Conservation (phyloP, 2,888 invertebrate genomes). For the Conops quadrifasciatus region DNA sequence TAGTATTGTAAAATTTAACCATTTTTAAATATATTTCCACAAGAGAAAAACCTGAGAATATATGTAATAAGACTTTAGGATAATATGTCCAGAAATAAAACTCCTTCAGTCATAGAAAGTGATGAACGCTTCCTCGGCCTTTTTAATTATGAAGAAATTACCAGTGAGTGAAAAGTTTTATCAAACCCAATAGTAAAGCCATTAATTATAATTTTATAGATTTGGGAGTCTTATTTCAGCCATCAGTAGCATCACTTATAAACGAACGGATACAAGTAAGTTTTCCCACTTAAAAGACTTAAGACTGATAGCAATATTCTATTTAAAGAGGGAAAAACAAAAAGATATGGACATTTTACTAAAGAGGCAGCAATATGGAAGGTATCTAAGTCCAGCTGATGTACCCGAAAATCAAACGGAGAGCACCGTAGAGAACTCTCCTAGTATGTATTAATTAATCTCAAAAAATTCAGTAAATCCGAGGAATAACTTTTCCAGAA, state of each 20-base stretch:
- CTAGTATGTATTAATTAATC: conserved; percentile 2
- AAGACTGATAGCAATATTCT: conserved; percentile 29
- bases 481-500: conserved; percentile 35
- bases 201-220: conserved; percentile 44
- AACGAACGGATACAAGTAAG: conserved; percentile 53
- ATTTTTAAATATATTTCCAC: not conserved
- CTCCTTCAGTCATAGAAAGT: not conserved
- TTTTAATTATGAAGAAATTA: conserved; percentile 55
- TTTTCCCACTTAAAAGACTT: conserved; percentile 1
- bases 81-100: not conserved
- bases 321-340: conserved; percentile 52
- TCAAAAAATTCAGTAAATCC: not conserved
- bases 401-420: conserved; percentile 39
- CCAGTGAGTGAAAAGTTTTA: conserved; percentile 45
- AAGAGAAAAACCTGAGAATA: too few relatives aligned
- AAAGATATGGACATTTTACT: conserved; percentile 55
- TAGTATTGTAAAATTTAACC: not conserved
- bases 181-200: not conserved
- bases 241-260: conserved; percentile 35
- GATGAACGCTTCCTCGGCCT: conserved; percentile 47
- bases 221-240: conserved; percentile 52
- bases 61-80: not conserved
- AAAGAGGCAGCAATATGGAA: conserved; percentile 45
- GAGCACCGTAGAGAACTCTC: not conserved
- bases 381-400: conserved; percentile 42